phyloP scores from a whole-genome alignment of 2,888 invertebrate genomes.

The Halictus ligatus region DNA sequence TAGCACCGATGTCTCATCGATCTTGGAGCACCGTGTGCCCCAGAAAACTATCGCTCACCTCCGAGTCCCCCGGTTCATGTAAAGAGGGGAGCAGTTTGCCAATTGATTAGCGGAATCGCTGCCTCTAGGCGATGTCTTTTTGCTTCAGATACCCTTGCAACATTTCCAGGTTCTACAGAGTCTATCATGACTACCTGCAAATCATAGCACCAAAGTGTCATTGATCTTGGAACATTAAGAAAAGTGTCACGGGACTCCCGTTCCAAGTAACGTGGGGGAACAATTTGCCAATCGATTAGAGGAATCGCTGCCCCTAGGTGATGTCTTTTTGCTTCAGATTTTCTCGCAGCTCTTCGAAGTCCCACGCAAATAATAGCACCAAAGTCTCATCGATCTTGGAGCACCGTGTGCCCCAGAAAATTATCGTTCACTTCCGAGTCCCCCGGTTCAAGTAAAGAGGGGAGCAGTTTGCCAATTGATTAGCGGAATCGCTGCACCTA shows the following conservation, averaged over 20 bases:
- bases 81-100: background rate
- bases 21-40: background rate
- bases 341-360: no score
- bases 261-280: conserved; percentile 12
- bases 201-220: no score
- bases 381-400: background rate
- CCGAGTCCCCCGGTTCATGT: no score
- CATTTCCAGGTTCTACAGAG: background rate
- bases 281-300: background rate
- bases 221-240: no score
- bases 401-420: background rate
- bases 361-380: no score
- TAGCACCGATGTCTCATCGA: background rate
- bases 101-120: background rate
- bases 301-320: no score
- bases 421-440: no score
- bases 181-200: background rate
- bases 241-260: conserved; percentile 33
- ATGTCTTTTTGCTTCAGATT: no score
- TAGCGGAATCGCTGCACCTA: background rate
- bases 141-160: background rate
- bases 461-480: background rate
- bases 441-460: no score
- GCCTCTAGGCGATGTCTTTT: background rate
- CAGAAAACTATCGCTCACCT: background rate